Conservation (phyloP, 2,797 vertebrate species). For the Eulemur mongoz region DNA sequence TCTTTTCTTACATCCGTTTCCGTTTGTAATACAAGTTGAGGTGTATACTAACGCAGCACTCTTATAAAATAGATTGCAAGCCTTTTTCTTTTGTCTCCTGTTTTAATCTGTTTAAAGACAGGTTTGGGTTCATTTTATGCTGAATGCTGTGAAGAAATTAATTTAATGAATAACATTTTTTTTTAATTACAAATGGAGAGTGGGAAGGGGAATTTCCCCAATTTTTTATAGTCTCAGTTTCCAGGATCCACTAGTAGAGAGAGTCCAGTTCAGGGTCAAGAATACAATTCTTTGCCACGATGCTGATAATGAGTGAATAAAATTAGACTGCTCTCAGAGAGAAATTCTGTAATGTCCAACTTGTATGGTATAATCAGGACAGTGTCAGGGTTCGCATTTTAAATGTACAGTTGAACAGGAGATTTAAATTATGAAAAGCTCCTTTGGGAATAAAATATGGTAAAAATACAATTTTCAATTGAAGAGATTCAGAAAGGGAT, state of each 20-base stretch:
- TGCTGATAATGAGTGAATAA: constrained; percentile 43
- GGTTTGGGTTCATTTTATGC: background rate
- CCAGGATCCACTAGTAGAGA: background rate
- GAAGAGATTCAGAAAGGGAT: constrained; percentile 50
- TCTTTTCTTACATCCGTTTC: background rate
- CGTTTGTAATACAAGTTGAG: background rate
- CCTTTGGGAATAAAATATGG: constrained; percentile 62
- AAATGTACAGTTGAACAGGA: constrained; percentile 39
- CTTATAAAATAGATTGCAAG: background rate
- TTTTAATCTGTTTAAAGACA: background rate
- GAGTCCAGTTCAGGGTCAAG: background rate
- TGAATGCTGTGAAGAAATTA: background rate
- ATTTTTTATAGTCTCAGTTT: background rate
- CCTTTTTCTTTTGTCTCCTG: background rate
- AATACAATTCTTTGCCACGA: background rate
- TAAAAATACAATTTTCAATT: constrained; percentile 65
- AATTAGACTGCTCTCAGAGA: constrained; percentile 53
- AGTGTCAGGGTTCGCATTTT: constrained; percentile 20
- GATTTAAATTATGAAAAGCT: constrained; percentile 64
- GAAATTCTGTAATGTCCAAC: constrained; percentile 25
- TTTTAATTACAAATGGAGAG: background rate
- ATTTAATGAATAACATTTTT: background rate
- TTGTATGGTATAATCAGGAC: constrained; percentile 19
- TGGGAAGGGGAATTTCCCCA: background rate
- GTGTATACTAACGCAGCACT: background rate